Conservation (phyloP, 2,888 invertebrate genomes). For the Rhingia rostrata region DNA sequence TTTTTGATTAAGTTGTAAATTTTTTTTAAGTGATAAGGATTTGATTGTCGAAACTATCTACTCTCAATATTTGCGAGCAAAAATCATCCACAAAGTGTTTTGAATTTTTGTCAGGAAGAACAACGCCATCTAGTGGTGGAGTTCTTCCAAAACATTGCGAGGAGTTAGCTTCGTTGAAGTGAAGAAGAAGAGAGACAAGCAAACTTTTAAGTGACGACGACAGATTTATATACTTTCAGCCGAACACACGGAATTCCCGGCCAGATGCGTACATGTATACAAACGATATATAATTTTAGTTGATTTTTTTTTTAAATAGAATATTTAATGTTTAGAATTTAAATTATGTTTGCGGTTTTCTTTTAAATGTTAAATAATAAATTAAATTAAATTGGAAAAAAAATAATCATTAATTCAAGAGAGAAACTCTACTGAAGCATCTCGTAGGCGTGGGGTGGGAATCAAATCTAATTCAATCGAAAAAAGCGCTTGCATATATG, state of each 20-base stretch:
- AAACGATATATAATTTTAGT: slow-evolving; percentile 75
- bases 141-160: slow-evolving; percentile 71
- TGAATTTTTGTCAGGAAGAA: slow-evolving; percentile 15
- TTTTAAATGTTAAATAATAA: slow-evolving; percentile 37
- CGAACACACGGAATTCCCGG: slow-evolving; percentile 83
- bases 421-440: slow-evolving; percentile 24
- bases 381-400: slow-evolving; percentile 51
- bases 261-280: slow-evolving; percentile 80
- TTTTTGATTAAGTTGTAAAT: slow-evolving; percentile 1
- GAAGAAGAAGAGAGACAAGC: slow-evolving; percentile 49
- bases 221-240: slow-evolving; percentile 79
- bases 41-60: slow-evolving; percentile 57
- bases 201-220: slow-evolving; percentile 74
- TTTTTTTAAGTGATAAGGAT: slow-evolving; percentile 30
- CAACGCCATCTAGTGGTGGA: slow-evolving; percentile 55
- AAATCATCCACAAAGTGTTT: background rate
- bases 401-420: slow-evolving; percentile 44
- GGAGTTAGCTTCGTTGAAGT: slow-evolving; percentile 75
- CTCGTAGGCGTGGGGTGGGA: slow-evolving; percentile 14
- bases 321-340: slow-evolving; percentile 44
- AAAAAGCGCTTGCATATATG: slow-evolving; percentile 41
- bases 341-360: slow-evolving; percentile 19
- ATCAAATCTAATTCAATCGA: slow-evolving; percentile 18
- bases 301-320: slow-evolving; percentile 57
- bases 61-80: slow-evolving; percentile 55